Evolutionary conservation across 2,113 vertebrate species (phyloP).

Genomic region (Gopherus flavomarginatus): DNA sequence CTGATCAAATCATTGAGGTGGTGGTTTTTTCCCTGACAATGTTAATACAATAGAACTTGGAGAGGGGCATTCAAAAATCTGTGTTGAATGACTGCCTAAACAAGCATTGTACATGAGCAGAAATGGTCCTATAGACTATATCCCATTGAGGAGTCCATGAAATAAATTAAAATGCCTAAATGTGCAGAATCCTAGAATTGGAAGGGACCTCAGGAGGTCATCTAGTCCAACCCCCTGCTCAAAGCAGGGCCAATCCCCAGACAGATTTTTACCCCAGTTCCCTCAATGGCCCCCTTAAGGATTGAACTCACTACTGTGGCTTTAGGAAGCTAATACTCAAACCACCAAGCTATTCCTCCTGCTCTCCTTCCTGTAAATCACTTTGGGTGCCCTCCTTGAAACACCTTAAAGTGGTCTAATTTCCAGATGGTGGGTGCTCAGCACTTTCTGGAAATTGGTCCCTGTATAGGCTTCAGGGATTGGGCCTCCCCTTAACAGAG

Average conservation of each 20-base stretch:
- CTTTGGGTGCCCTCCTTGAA: background rate
- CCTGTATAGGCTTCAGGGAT: background rate
- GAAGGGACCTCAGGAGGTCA: too few species aligned
- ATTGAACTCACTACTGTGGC: too few species aligned
- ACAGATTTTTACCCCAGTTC: too few species aligned
- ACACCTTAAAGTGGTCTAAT: background rate
- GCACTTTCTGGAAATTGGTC: background rate
- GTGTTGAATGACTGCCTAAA: background rate
- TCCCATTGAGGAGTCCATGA: background rate
- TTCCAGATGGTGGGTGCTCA: background rate
- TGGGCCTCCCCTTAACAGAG: background rate
- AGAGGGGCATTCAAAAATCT: background rate
- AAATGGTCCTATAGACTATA: background rate
- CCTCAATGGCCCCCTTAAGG: too few species aligned
- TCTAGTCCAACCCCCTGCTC: too few species aligned
- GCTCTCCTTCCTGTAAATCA: accelerated
- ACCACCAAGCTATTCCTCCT: too few species aligned
- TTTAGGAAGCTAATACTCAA: too few species aligned
- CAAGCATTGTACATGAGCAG: background rate
- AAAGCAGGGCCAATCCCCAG: too few species aligned
- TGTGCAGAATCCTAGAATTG: background rate
- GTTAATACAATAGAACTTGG: background rate
- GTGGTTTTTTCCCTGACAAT: too few species aligned
- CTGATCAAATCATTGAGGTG: too few species aligned
- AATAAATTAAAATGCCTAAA: background rate